These are phyloP conservation scores for Psittacula cyanocephala DNA, from an alignment of 2,113 vertebrate species.

Conservation along the genomic window DNA sequence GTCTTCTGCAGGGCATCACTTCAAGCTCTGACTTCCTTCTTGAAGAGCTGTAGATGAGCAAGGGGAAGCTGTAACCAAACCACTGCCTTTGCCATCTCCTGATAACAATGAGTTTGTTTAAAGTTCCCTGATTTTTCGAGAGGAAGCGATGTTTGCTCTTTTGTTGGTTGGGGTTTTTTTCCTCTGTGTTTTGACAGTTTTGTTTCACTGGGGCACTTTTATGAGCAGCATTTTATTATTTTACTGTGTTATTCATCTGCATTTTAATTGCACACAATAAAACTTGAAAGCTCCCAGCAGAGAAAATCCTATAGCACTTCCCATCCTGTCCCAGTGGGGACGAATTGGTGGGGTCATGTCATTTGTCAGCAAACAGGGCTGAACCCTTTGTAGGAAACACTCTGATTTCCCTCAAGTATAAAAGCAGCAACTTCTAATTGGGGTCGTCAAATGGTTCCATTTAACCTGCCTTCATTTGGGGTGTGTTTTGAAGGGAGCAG, in stretches of 20 bases:
- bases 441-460: not conserved
- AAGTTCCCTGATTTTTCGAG: not conserved
- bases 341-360: not conserved
- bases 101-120: not conserved
- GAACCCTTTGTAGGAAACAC: not conserved
- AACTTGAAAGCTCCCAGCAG: slow-evolving; percentile 62
- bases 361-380: not conserved
- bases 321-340: slow-evolving; percentile 53
- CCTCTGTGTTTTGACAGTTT: slow-evolving; percentile 17
- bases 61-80: not conserved
- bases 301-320: slow-evolving; percentile 35
- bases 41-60: not conserved
- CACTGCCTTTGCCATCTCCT: not conserved
- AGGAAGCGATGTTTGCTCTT: slow-evolving; percentile 22
- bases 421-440: not conserved
- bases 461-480: not conserved
- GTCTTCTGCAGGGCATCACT: not conserved
- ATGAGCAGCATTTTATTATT: slow-evolving; percentile 54
- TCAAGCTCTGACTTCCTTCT: not conserved
- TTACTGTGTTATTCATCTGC: slow-evolving; percentile 54
- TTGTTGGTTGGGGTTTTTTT: not conserved
- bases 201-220: slow-evolving; percentile 34
- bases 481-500: not conserved
- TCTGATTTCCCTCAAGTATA: not conserved
- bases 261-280: slow-evolving; percentile 61